These are phyloP conservation scores for Pogona vitticeps DNA, from an alignment of 2,113 vertebrate species.

Conservation along the genomic window DNA sequence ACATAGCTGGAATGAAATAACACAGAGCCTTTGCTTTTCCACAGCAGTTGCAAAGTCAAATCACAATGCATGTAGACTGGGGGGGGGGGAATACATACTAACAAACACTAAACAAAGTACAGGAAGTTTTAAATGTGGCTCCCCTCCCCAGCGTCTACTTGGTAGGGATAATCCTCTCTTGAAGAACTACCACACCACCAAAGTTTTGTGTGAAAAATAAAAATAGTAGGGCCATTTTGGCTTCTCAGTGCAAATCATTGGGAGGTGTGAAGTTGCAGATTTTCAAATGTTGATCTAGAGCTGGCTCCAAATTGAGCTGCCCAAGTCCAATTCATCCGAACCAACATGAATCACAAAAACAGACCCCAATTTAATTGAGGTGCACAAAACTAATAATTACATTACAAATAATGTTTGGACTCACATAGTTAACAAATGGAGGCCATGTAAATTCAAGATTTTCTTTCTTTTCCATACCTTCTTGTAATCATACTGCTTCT, in stretches of 20 bases:
- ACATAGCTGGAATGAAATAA: too few species aligned
- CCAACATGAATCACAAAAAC: too few species aligned
- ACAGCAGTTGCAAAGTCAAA: too few species aligned
- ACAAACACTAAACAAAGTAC: background rate
- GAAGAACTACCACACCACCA: background rate
- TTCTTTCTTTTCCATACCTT: background rate
- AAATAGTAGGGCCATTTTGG: background rate
- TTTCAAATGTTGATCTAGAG: background rate
- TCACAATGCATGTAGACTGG: too few species aligned
- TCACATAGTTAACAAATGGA: background rate
- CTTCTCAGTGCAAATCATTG: background rate
- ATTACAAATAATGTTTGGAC: background rate
- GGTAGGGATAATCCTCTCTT: background rate
- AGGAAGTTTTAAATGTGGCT: background rate
- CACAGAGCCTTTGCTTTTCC: too few species aligned
- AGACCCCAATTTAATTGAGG: too few species aligned
- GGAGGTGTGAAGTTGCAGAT: background rate
- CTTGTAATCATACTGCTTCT: background rate
- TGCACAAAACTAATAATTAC: background rate
- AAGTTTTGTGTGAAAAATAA: background rate
- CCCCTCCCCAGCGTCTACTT: background rate
- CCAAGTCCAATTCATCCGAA: background rate
- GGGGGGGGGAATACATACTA: too few species aligned
- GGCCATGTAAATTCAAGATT: background rate
- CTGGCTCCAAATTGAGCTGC: background rate